Evolutionary conservation across 2,113 vertebrate genomes (phyloP).

Genomic region (Cariama cristata): DNA sequence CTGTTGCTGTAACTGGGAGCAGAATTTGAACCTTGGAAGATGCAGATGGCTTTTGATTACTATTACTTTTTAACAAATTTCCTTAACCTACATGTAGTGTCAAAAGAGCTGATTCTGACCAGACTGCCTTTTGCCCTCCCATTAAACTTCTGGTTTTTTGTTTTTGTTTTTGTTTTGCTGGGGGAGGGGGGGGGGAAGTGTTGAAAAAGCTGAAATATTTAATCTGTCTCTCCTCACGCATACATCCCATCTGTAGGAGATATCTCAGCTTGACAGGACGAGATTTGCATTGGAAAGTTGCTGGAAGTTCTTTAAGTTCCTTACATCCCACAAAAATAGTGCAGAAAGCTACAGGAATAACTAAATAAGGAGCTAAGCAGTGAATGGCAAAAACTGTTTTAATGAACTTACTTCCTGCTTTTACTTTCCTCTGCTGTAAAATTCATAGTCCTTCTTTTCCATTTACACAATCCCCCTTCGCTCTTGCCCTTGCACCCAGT

Average conservation of each 20-base stretch:
- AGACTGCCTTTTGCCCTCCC: not conserved
- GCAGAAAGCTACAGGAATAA: not conserved
- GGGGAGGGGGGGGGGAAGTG: not conserved
- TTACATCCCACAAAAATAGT: not conserved
- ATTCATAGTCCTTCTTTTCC: not conserved
- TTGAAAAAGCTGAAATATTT: not conserved
- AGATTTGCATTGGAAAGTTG: not conserved
- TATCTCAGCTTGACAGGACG: not conserved
- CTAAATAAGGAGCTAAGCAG: not conserved
- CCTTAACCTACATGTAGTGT: not conserved
- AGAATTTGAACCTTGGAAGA: not conserved
- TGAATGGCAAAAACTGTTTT: not conserved
- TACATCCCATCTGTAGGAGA: not conserved
- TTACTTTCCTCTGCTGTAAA: constrained; percentile 20
- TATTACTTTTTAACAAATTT: not conserved
- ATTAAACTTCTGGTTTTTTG: not conserved
- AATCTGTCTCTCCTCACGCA: not conserved
- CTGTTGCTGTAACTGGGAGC: not conserved
- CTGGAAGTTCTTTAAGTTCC: not conserved
- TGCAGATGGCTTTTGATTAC: not conserved
- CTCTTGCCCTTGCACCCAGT: not conserved
- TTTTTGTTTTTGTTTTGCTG: not conserved
- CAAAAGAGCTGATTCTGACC: not conserved
- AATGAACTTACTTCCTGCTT: not conserved
- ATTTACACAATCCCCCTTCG: not conserved